Percentiles rank a stretch among this genome's conserved stretches.
These are phyloP conservation scores for Oasisia sp. DNA, from an alignment of 2,888 invertebrate species.

Conservation along the genomic window DNA sequence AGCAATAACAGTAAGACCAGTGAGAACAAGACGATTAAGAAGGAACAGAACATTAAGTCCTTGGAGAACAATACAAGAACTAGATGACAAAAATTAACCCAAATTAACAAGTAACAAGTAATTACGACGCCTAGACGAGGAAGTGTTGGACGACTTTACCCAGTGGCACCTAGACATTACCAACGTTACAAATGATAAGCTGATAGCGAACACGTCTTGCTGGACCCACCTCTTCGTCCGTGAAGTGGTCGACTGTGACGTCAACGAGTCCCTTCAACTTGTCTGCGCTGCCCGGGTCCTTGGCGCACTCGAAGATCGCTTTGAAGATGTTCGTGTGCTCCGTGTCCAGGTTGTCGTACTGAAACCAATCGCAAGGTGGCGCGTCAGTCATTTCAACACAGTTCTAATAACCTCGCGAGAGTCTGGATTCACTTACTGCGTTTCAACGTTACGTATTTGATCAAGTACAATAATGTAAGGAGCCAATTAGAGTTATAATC, in stretches of 20 bases:
- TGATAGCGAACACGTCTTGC: background rate
- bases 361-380: conserved; percentile 8
- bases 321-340: conserved; percentile 37
- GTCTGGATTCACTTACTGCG: background rate
- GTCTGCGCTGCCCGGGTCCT: conserved; percentile 22
- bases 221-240: conserved; percentile 33
- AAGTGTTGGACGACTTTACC: too few species aligned
- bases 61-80: too few species aligned
- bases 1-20: too few species aligned
- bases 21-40: too few species aligned
- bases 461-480: too few species aligned
- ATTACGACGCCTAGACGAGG: too few species aligned
- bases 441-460: too few species aligned
- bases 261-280: conserved; percentile 28
- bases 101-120: too few species aligned
- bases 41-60: too few species aligned
- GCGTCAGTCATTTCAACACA: background rate
- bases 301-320: conserved; percentile 33
- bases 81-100: too few species aligned
- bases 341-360: conserved; percentile 35
- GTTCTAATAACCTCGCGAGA: background rate
- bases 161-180: background rate
- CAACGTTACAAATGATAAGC: background rate
- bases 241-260: conserved; percentile 31
- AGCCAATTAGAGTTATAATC: too few species aligned